Conservation (phyloP, 2,797 vertebrate genomes). For the Leucoraja ocellata region DNA sequence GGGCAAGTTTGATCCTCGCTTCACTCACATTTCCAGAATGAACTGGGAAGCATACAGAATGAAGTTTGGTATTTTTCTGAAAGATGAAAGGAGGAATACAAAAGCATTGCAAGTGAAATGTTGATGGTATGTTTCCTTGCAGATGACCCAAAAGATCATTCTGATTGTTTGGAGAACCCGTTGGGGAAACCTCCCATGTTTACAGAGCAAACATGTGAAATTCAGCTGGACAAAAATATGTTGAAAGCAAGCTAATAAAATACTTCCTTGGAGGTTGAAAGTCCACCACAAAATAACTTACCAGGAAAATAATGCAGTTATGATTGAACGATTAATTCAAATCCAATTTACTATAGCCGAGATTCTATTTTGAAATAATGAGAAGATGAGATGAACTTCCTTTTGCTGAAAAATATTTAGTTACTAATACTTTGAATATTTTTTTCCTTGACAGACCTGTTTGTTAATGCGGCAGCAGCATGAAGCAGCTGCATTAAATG, state of each 20-base stretch:
- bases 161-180: neutral
- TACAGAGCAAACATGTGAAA: neutral
- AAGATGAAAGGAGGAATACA: neutral
- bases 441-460: slow-evolving; percentile 67
- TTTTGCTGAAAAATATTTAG: neutral
- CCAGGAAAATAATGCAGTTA: neutral
- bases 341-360: neutral
- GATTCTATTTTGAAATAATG: neutral
- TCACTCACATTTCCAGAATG: neutral
- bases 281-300: neutral
- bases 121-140: neutral
- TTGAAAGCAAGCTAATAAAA: neutral
- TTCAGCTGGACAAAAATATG: neutral
- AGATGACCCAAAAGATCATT: neutral
- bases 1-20: neutral
- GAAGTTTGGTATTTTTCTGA: neutral
- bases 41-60: neutral
- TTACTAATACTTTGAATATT: neutral
- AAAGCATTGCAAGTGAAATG: neutral
- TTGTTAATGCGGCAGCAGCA: slow-evolving; percentile 97
- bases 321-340: neutral
- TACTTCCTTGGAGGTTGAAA: neutral
- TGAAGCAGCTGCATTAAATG: slow-evolving; percentile 89
- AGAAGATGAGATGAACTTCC: neutral
- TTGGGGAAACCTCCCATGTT: neutral